These are phyloP conservation scores for Aporophyla nigra DNA, from an alignment of 2,888 invertebrate genomes.

Conservation along the genomic window DNA sequence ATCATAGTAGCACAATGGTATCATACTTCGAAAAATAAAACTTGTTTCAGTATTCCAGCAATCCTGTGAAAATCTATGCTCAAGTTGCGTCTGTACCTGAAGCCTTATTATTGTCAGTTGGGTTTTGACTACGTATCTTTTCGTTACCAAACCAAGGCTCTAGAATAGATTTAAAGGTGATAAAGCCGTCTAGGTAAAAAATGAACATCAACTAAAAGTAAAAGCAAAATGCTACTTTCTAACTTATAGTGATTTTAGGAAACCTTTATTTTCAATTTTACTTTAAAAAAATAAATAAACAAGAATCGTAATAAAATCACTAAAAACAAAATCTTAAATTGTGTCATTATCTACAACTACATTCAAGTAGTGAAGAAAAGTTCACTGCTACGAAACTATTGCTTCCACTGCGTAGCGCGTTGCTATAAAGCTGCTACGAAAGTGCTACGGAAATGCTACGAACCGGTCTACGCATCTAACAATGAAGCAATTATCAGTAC, in stretches of 20 bases:
- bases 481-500: slow-evolving; percentile 13
- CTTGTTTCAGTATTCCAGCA: background rate
- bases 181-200: background rate
- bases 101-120: background rate
- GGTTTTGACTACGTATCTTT: background rate
- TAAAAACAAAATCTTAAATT: too few species aligned
- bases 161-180: background rate
- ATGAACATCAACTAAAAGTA: background rate
- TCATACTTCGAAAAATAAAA: background rate
- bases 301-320: background rate
- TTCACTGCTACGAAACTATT: background rate
- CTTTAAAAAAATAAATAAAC: too few species aligned
- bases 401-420: slow-evolving; percentile 17
- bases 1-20: background rate
- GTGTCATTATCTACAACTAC: too few species aligned
- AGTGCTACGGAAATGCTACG: slow-evolving; percentile 30
- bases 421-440: slow-evolving; percentile 31
- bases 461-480: background rate
- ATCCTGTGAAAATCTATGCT: background rate
- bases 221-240: background rate
- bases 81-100: background rate
- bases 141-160: background rate
- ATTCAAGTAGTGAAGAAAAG: background rate
- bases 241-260: background rate
- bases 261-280: background rate